Conservation (phyloP, 2,888 invertebrate species). For the Lasioglossum lativentre region DNA sequence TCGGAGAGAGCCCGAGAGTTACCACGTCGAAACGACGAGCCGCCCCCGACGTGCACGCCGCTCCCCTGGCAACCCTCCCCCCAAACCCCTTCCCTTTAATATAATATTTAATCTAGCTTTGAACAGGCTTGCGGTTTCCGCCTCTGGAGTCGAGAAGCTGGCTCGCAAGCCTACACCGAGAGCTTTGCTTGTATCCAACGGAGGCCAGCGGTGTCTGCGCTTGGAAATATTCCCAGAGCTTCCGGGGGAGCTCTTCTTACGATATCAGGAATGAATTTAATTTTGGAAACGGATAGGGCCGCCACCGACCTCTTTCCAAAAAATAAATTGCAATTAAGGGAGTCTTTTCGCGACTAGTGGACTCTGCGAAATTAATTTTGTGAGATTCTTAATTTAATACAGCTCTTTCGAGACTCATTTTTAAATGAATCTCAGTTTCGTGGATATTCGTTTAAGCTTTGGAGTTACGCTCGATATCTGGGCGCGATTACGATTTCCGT, state of each 20-base stretch:
- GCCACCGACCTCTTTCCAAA: not conserved
- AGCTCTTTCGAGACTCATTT: not conserved
- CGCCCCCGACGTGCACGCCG: constrained; percentile 74
- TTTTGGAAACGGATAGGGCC: constrained; percentile 27
- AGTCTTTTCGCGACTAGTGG: not conserved
- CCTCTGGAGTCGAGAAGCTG: constrained; percentile 80
- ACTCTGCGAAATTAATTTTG: not conserved
- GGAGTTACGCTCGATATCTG: too few species aligned
- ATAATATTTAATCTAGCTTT: constrained; percentile 85
- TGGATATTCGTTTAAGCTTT: not conserved
- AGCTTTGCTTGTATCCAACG: constrained; percentile 64
- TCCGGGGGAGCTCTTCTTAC: constrained; percentile 41
- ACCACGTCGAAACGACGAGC: constrained; percentile 67
- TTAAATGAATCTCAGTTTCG: not conserved
- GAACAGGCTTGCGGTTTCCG: constrained; percentile 84
- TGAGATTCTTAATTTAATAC: not conserved
- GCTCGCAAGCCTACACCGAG: constrained; percentile 75
- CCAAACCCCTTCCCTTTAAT: constrained; percentile 78
- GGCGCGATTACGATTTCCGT: too few species aligned
- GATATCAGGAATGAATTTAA: constrained; percentile 44
- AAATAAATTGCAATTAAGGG: not conserved
- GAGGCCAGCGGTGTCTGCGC: constrained; percentile 57
- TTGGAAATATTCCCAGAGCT: constrained; percentile 72
- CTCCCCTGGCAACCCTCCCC: constrained; percentile 79
- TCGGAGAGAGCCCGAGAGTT: constrained; percentile 22